These are phyloP conservation scores for Paralichthys olivaceus DNA, from an alignment of 2,113 vertebrate genomes.

Conservation along the genomic window DNA sequence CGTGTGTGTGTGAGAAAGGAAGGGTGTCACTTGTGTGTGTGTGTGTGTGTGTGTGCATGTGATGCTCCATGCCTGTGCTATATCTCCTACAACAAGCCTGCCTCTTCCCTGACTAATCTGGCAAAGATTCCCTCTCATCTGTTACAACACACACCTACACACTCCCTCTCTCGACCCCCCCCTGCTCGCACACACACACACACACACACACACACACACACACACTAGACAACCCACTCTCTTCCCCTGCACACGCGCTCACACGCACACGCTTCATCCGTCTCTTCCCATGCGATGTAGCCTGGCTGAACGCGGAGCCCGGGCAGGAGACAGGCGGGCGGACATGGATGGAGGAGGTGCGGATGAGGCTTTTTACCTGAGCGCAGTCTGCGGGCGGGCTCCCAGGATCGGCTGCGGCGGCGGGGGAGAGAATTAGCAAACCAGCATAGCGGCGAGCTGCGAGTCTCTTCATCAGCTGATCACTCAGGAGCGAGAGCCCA, in stretches of 20 bases:
- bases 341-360: conserved; percentile 14
- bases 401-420: conserved; percentile 95
- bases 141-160: conserved; percentile 71
- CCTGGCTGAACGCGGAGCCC: conserved; percentile 89
- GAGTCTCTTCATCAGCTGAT: conserved; percentile 99
- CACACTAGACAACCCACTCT: conserved; percentile 39
- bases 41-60: conserved; percentile 61
- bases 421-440: conserved; percentile 99
- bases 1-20: conserved; percentile 53
- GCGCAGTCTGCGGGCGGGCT: conserved; percentile 95
- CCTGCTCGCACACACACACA: conserved; percentile 18
- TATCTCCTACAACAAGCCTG: conserved; percentile 70
- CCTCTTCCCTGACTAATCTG: conserved; percentile 79
- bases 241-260: conserved; percentile 20
- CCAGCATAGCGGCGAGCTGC: conserved; percentile 99
- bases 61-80: conserved; percentile 69
- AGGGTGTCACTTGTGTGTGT: conserved; percentile 9
- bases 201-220: conserved; percentile 28
- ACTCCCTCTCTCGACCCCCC: conserved; percentile 33
- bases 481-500: conserved; percentile 93
- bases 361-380: conserved; percentile 90
- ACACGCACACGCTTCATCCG: conserved; percentile 83
- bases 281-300: conserved; percentile 88
- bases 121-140: conserved; percentile 79
- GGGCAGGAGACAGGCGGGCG: background rate